phyloP scores from a whole-genome alignment of 2,888 invertebrate genomes.

The Temnothorax unifasciatus region DNA sequence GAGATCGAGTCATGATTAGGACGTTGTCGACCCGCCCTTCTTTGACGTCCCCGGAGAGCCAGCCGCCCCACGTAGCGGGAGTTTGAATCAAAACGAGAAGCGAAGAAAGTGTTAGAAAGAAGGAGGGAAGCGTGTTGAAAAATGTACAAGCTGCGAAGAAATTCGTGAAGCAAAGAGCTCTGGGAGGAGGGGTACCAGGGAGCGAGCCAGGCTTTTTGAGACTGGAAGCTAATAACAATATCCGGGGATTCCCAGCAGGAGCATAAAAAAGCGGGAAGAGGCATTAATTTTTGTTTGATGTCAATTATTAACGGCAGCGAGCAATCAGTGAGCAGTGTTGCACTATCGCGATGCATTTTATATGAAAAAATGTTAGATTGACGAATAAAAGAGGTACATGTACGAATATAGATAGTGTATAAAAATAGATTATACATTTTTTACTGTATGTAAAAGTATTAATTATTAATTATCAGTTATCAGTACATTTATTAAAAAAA shows the following conservation, averaged over 20 bases:
- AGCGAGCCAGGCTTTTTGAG: not conserved
- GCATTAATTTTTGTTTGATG: conserved; percentile 7
- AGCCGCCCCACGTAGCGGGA: conserved; percentile 8
- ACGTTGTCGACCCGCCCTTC: conserved; percentile 46
- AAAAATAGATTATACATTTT: not conserved
- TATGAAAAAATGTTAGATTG: not conserved
- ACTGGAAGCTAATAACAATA: conserved; percentile 13
- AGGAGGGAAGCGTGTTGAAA: conserved; percentile 34
- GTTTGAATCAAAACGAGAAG: conserved; percentile 38
- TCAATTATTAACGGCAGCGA: not conserved
- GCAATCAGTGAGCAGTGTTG: not conserved
- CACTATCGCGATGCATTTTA: not conserved
- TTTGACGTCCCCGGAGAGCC: conserved; percentile 46
- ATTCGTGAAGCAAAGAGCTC: conserved; percentile 27
- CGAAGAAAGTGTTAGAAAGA: conserved; percentile 40
- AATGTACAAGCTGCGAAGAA: conserved; percentile 45
- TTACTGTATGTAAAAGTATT: not conserved
- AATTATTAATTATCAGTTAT: not conserved
- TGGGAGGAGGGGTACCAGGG: not conserved
- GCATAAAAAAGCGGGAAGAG: not conserved
- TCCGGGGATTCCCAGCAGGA: not conserved
- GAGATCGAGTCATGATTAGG: conserved; percentile 62
- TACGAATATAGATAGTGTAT: not conserved
- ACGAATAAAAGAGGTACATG: not conserved
- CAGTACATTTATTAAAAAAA: not conserved